Evolutionary conservation across 2,797 vertebrate genomes (phyloP).

Genomic region (Oreochromis mossambicus): DNA sequence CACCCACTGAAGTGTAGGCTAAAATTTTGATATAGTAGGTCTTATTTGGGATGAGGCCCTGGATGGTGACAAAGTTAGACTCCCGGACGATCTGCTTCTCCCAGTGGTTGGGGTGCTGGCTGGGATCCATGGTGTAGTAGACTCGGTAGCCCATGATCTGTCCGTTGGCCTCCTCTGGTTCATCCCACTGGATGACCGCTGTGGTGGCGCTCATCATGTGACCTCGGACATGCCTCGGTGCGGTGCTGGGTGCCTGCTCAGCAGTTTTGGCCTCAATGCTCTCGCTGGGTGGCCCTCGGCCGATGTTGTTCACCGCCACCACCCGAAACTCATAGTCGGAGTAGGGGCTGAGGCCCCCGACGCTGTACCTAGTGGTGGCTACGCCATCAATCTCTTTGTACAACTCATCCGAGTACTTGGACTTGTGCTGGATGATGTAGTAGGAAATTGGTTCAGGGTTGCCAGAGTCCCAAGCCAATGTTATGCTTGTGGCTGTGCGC

Average conservation of each 20-base stretch:
- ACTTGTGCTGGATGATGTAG: slow-evolving; percentile 97
- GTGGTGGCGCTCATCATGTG: slow-evolving; percentile 97
- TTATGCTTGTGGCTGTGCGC: slow-evolving; percentile 97
- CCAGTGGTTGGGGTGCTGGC: slow-evolving; percentile 91
- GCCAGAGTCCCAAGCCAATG: slow-evolving; percentile 97
- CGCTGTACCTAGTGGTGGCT: slow-evolving; percentile 96
- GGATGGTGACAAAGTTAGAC: slow-evolving; percentile 92
- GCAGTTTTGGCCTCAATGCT: slow-evolving; percentile 92
- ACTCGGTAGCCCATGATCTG: slow-evolving; percentile 97
- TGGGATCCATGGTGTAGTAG: slow-evolving; percentile 93
- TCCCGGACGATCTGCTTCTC: slow-evolving; percentile 96
- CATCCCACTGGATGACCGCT: slow-evolving; percentile 97
- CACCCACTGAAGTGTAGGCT: slow-evolving; percentile 96
- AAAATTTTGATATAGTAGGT: slow-evolving; percentile 96
- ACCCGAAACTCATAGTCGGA: slow-evolving; percentile 97
- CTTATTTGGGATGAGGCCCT: slow-evolving; percentile 91
- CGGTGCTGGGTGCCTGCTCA: slow-evolving; percentile 96
- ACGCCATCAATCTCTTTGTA: slow-evolving; percentile 98
- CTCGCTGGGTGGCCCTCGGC: slow-evolving; percentile 91
- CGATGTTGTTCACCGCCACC: slow-evolving; percentile 97
- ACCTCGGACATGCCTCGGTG: slow-evolving; percentile 91
- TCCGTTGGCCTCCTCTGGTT: slow-evolving; percentile 95
- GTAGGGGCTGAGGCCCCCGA: slow-evolving; percentile 96
- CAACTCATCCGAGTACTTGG: slow-evolving; percentile 89
- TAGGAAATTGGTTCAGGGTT: slow-evolving; percentile 97